Evolutionary conservation across 1,140 invertebrate genomes (phyloP).

Genomic region (Pachypeltis micranthus): DNA sequence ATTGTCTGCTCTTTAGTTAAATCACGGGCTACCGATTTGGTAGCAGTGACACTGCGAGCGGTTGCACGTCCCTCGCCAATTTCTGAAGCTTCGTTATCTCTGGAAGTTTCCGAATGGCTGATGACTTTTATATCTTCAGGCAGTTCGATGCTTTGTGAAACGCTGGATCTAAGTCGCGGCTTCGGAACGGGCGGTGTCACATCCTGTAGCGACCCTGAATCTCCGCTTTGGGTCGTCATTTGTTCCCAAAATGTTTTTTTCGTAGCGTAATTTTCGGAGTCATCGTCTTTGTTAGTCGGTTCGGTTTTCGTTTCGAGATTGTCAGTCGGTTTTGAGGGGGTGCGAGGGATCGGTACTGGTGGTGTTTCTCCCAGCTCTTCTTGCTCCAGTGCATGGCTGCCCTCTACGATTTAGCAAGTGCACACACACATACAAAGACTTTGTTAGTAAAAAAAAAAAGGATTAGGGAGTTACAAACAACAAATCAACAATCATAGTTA

Average conservation of each 20-base stretch:
- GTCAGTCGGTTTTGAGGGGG: conserved; percentile 7
- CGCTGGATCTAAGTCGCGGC: conserved; percentile 30
- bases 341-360: conserved; percentile 22
- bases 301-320: conserved; percentile 11
- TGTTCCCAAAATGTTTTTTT: conserved; percentile 42
- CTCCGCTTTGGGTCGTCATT: conserved; percentile 14
- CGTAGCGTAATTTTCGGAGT: conserved; percentile 25
- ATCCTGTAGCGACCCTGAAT: background rate
- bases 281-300: background rate
- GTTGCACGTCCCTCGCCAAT: conserved; percentile 20
- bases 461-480: conserved; percentile 9
- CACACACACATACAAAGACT: conserved; percentile 15
- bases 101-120: conserved; percentile 27
- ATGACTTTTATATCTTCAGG: conserved; percentile 14
- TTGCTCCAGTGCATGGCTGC: conserved; percentile 18
- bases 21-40: conserved; percentile 18
- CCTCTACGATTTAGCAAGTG: conserved; percentile 21
- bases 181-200: conserved; percentile 34
- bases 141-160: conserved; percentile 19
- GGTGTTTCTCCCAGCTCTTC: conserved; percentile 15
- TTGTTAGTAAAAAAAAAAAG: conserved; percentile 22
- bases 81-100: conserved; percentile 27
- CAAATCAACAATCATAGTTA: conserved; percentile 11
- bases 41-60: conserved; percentile 20
- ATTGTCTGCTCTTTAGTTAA: conserved; percentile 4